Evolutionary conservation across 2,113 vertebrate species (phyloP).

Genomic region (Benitochromis conjunctus): DNA sequence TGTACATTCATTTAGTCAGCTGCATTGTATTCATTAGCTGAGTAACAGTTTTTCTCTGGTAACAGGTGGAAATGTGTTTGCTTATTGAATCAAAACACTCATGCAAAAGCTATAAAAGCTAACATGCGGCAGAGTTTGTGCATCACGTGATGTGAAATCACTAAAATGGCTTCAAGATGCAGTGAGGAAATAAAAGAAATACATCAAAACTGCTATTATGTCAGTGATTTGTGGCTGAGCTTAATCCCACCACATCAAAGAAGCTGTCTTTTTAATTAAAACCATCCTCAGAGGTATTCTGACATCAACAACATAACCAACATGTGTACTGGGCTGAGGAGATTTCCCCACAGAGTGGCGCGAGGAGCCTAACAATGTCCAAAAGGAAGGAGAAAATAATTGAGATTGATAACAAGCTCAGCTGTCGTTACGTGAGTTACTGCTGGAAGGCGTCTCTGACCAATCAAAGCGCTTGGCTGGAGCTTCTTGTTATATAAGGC

Average conservation of each 20-base stretch:
- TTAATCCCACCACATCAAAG: background rate
- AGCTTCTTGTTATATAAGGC: background rate
- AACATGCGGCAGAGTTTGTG: background rate
- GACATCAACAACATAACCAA: background rate
- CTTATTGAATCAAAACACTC: background rate
- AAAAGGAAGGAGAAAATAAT: background rate
- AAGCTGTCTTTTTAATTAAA: background rate
- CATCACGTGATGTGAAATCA: background rate
- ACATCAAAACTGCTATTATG: background rate
- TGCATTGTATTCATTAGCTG: background rate
- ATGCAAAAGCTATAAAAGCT: background rate
- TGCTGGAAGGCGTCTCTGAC: background rate
- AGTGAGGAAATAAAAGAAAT: background rate
- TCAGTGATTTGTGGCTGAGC: background rate
- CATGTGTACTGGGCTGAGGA: background rate
- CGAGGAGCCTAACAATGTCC: background rate
- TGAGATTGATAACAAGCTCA: background rate
- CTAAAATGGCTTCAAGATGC: background rate
- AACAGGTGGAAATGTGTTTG: background rate
- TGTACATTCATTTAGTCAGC: background rate
- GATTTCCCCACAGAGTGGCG: background rate
- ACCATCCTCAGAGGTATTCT: background rate
- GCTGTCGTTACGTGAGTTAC: background rate
- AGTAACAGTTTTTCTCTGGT: background rate
- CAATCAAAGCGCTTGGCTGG: background rate